Evolutionary conservation across 2,888 invertebrate genomes (phyloP), one percentile per base, ranked within the genome.

Genomic region (Pharmacophagus antenor): DNA sequence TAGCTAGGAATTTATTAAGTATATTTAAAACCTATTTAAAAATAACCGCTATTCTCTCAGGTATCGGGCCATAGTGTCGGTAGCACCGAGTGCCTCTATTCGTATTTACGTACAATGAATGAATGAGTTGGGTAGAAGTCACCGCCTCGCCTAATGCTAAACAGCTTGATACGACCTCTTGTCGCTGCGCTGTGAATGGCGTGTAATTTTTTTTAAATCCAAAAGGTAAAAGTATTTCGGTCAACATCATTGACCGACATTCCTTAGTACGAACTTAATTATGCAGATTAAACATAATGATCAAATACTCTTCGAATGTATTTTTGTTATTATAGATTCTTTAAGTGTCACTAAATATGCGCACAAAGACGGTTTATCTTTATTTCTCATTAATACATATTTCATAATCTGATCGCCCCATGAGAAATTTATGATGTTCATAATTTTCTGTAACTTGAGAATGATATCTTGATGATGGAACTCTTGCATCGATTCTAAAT

Each of bases 31-130:
- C 15, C 15, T 31, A 12, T 31, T 31, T 31, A 31, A 31, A n/a
- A n/a, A 4, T 27, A 58, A 41, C 21, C 54, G 59, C 59, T 23
- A 1, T 56, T 37, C 22, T 58, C 65, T 63, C 61, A 46, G 67
- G 44, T 63, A 46, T 63, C 63, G 53, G 17, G 60, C 65, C 67
- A 66, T 12, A 59, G 42, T 50, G 48, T 54, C 67, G 64, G 67
- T 64, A 67, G 67, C 70, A 64, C 62, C 61, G 53, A 58, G 59
- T 56, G 63, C 64, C 63, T 67, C 63, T 63, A 63, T 63, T 61
- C 60, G 62, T 64, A 64, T 67, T 63, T 66, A 66, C 59, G 68
- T 60, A 69, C 70, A 70, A 75, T 70, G 74, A 70, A 65, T 70
- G 66, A 70, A 66, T 70, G 66, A 70, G 65, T 61, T 46, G 63